A percentile compares a stretch with the other conserved stretches of the same genome.
These are phyloP conservation scores for Rhadina sibilatrix DNA, from an alignment of 2,113 vertebrate genomes.

Conservation along the genomic window DNA sequence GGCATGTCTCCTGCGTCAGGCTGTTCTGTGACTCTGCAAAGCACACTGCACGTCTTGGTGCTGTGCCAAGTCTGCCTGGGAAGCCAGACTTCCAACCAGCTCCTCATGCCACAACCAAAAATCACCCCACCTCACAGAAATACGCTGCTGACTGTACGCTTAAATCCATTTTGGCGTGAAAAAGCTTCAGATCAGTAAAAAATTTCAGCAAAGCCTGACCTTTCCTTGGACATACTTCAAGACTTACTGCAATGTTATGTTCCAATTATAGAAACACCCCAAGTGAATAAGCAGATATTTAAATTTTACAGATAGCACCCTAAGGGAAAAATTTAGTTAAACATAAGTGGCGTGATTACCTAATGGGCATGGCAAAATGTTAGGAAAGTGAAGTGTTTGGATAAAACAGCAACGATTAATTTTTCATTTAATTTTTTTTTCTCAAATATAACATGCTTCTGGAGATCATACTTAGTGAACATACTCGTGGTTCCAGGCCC, in stretches of 20 bases:
- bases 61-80: slow-evolving; percentile 21
- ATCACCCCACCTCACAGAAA: background rate
- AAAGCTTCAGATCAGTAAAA: background rate
- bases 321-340: slow-evolving; percentile 30
- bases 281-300: slow-evolving; percentile 30
- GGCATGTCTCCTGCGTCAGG: slow-evolving; percentile 9
- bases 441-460: slow-evolving; percentile 62
- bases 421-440: slow-evolving; percentile 55
- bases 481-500: slow-evolving; percentile 72
- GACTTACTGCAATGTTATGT: background rate
- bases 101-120: slow-evolving; percentile 10
- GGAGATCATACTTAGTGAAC: slow-evolving; percentile 71
- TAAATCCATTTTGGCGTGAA: background rate
- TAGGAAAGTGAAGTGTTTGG: slow-evolving; percentile 67
- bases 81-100: slow-evolving; percentile 5
- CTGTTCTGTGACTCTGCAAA: slow-evolving; percentile 49
- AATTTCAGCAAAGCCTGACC: background rate
- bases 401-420: slow-evolving; percentile 66
- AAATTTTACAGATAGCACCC: slow-evolving; percentile 51
- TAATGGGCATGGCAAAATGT: slow-evolving; percentile 56
- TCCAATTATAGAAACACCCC: slow-evolving; percentile 21
- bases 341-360: slow-evolving; percentile 27
- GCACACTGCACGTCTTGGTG: background rate
- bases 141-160: background rate
- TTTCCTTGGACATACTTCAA: slow-evolving; percentile 52